These are phyloP conservation scores for Stenopsyche tienmushanensis DNA, from an alignment of 1,140 invertebrate genomes.

Conservation along the genomic window DNA sequence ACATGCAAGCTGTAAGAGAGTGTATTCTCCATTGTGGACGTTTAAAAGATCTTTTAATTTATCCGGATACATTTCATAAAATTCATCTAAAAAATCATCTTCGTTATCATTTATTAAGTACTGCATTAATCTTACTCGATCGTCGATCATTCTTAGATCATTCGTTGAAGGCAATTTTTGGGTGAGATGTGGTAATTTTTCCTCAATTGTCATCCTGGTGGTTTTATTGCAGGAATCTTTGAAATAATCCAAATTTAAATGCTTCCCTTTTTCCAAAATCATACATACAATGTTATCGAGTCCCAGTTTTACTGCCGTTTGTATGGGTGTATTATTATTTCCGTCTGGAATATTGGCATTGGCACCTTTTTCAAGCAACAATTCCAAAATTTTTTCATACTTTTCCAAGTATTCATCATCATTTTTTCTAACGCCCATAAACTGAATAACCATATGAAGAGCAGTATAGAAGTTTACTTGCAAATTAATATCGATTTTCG, in stretches of 20 bases:
- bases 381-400: slow-evolving; percentile 55
- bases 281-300: slow-evolving; percentile 52
- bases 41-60: slow-evolving; percentile 46
- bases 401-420: slow-evolving; percentile 48
- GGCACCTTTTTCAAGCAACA: slow-evolving; percentile 60
- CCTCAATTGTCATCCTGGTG: slow-evolving; percentile 56
- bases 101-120: slow-evolving; percentile 60
- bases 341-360: slow-evolving; percentile 65
- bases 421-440: slow-evolving; percentile 55
- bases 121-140: slow-evolving; percentile 56
- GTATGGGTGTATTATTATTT: slow-evolving; percentile 62
- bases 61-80: slow-evolving; percentile 55
- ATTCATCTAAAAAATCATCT: slow-evolving; percentile 57
- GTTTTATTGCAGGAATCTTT: slow-evolving; percentile 58
- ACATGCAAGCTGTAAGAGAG: slow-evolving; percentile 55
- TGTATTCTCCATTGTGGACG: slow-evolving; percentile 54
- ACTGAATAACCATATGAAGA: slow-evolving; percentile 62
- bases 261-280: slow-evolving; percentile 53
- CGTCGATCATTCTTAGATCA: slow-evolving; percentile 42
- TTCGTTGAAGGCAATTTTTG: slow-evolving; percentile 54
- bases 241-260: slow-evolving; percentile 61
- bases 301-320: slow-evolving; percentile 61
- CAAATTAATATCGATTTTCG: slow-evolving; percentile 56
- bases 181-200: slow-evolving; percentile 63
- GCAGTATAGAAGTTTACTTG: slow-evolving; percentile 60